Conservation (phyloP, 2,888 invertebrate species). For the Protula sp. region DNA sequence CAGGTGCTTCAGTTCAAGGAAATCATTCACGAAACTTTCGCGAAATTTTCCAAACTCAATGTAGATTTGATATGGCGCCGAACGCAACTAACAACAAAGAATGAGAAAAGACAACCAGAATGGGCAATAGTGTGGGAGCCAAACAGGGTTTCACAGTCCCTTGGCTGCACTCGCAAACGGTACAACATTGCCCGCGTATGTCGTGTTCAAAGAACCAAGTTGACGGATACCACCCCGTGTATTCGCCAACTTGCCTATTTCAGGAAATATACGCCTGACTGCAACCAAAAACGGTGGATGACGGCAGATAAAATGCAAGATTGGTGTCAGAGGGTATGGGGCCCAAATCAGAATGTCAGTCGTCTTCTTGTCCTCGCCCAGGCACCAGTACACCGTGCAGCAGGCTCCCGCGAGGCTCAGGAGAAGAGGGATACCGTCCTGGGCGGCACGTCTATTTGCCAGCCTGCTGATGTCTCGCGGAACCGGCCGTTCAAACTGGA, state of each 20-base stretch:
- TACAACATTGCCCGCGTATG: background rate
- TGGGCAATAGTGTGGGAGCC: background rate
- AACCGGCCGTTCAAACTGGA: background rate
- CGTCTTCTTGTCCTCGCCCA: background rate
- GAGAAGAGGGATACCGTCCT: too few relatives aligned
- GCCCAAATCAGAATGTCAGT: background rate
- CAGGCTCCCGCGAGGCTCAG: too few relatives aligned
- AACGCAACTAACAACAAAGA: background rate
- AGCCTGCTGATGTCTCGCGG: conserved; percentile 1
- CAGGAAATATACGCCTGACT: background rate
- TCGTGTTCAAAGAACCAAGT: background rate
- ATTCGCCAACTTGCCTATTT: background rate
- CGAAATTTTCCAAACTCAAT: background rate
- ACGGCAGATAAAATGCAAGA: background rate
- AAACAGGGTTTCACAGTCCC: background rate
- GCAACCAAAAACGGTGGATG: background rate
- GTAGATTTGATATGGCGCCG: conserved; percentile 1
- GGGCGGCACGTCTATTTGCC: background rate
- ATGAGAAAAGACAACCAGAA: background rate
- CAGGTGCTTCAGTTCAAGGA: too few relatives aligned
- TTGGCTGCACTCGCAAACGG: background rate
- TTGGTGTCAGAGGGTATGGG: background rate
- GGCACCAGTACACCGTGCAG: background rate
- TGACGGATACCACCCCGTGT: background rate
- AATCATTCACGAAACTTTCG: too few relatives aligned